Conservation (phyloP, 1,140 invertebrate genomes). For the Macrotrachela quadricornifera region DNA sequence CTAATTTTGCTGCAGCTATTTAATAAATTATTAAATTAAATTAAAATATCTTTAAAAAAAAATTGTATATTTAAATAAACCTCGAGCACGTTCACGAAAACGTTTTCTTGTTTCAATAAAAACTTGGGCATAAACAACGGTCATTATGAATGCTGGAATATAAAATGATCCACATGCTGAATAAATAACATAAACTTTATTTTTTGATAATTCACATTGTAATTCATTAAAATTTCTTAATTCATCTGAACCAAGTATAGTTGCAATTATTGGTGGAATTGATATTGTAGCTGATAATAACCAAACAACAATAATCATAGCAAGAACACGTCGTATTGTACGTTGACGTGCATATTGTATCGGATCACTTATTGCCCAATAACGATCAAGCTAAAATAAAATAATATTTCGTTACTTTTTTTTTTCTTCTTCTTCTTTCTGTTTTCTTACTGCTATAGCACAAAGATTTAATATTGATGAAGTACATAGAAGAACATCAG, state of each 20-base stretch:
- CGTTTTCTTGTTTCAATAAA: conserved; percentile 42
- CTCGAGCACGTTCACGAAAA: neutral
- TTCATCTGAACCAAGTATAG: neutral
- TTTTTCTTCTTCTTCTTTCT: too few relatives aligned
- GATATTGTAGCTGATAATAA: conserved; percentile 21
- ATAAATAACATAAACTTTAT: conserved; percentile 63
- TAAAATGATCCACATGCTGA: conserved; percentile 84
- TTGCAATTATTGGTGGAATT: neutral
- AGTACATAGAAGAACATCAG: conserved; percentile 84
- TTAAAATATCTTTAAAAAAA: too few relatives aligned
- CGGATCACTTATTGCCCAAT: conserved; percentile 77
- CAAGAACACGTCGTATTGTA: conserved; percentile 65
- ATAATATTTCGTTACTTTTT: too few relatives aligned
- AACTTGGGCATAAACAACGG: conserved; percentile 87
- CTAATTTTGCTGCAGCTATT: neutral
- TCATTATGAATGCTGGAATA: conserved; percentile 79
- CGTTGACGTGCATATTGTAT: conserved; percentile 89
- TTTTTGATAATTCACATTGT: neutral
- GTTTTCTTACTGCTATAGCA: conserved; percentile 54
- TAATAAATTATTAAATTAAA: too few relatives aligned
- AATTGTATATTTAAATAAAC: too few relatives aligned
- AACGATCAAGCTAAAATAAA: conserved; percentile 16
- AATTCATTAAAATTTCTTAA: neutral
- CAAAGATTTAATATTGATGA: conserved; percentile 87
- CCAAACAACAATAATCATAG: conserved; percentile 78